Base-by-base conservation (phyloP, 1,140 invertebrate genomes). In the Panulirus ornatus region DNA sequence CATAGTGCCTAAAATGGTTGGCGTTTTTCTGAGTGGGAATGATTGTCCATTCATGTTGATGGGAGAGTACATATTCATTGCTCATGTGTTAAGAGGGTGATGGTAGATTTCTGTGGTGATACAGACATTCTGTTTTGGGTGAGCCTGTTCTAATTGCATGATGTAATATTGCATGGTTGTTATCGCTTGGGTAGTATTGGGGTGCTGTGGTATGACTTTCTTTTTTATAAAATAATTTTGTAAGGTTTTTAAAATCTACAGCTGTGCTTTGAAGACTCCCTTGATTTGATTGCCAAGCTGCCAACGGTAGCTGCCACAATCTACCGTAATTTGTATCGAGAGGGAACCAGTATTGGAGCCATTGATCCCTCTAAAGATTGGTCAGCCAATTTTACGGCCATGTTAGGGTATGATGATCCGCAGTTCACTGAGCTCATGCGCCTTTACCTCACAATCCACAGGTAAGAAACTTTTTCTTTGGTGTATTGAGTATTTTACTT, bases 201-300 rank as follows among this genome's bases (percentile, higher is more conserved):
- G n/a, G n/a, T n/a, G n/a, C n/a, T n/a, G n/a, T n/a, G n/a, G n/a
- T n/a, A n/a, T n/a, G n/a, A n/a, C n/a, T n/a, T n/a, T n/a, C n/a
- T n/a, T n/a, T n/a, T n/a, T n/a, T n/a, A 38, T 27, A 6, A 63
- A 63, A 30, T 40, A 38, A 58, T 51, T 47, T 38, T 83, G 51
- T 63, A 44, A 27, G 73, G 75, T 93, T 94, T 92, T 34, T 92
- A 95, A n/a, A 22, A 36, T 76, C 36, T 51, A 3, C 86, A 92
- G 95, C 95, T 95, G 91, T 95, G 96, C 0, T 99, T 98, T 94
- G 98, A 99, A 94, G 98, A 99, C 94, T 95, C 97, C 30, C 98
- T 99, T 97, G 97, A 99, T 94, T 94, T 99, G 92, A 98, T 99
- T 93, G 98, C 98, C 51, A 99, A 99, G 94, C 94, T 99, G 92